Conservation (phyloP, 2,797 vertebrate species). For the Takifugu ocellatus region DNA sequence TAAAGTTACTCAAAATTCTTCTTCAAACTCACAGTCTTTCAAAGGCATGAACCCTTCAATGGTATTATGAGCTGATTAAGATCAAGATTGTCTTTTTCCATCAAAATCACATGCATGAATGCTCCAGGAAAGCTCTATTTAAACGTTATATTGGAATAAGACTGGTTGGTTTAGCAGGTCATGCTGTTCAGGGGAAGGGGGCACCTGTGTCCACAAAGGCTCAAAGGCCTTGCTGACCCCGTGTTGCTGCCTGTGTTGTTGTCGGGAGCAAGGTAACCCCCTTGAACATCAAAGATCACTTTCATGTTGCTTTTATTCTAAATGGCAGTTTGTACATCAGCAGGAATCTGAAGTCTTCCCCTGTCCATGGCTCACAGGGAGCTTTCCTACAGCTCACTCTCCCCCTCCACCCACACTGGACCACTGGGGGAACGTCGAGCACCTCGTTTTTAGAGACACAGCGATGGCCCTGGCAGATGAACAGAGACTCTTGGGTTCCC, state of each 20-base stretch:
- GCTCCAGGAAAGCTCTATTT: too few species aligned
- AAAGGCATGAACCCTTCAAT: too few species aligned
- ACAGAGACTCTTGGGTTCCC: conserved; percentile 7
- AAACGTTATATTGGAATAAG: too few species aligned
- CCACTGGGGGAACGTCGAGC: conserved; percentile 11
- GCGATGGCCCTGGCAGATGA: background rate
- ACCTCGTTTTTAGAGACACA: background rate
- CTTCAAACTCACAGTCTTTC: too few species aligned
- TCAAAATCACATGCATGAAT: too few species aligned
- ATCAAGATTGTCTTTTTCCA: too few species aligned
- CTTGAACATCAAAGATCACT: conserved; percentile 69
- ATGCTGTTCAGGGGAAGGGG: conserved; percentile 19
- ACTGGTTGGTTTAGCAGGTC: background rate
- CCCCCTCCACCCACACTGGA: background rate
- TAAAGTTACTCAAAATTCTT: too few species aligned
- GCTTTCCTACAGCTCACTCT: conserved; percentile 16
- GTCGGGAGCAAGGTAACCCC: conserved; percentile 52
- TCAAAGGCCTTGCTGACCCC: conserved; percentile 16
- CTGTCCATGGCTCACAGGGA: conserved; percentile 37
- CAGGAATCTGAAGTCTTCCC: conserved; percentile 50
- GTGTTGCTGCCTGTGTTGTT: conserved; percentile 13
- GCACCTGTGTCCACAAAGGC: conserved; percentile 27
- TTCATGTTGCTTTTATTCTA: conserved; percentile 73
- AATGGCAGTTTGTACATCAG: conserved; percentile 68
- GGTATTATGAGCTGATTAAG: too few species aligned